Percentiles rank a stretch among this genome's conserved stretches.
Conservation (phyloP, 2,888 invertebrate genomes). For the Eristalis tenax region DNA sequence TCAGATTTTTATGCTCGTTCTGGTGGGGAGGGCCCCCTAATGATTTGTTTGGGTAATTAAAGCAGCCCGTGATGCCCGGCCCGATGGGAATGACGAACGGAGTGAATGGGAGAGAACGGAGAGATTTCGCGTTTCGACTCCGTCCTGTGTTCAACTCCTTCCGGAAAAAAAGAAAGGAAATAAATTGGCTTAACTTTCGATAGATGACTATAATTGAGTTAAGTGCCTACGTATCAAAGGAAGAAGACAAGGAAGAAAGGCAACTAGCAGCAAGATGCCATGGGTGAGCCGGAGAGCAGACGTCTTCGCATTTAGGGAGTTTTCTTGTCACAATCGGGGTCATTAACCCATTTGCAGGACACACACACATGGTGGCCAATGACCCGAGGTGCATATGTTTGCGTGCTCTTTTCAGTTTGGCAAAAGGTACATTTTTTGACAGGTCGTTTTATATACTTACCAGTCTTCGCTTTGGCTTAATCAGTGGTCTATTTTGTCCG, state of each 20-base stretch:
- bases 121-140: slow-evolving; percentile 30
- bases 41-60: slow-evolving; percentile 71
- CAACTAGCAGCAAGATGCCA: no score
- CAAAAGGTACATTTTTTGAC: slow-evolving; percentile 10
- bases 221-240: slow-evolving; percentile 30
- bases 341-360: slow-evolving; percentile 2
- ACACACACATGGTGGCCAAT: slow-evolving; percentile 13
- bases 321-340: slow-evolving; percentile 44
- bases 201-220: slow-evolving; percentile 56
- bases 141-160: slow-evolving; percentile 3
- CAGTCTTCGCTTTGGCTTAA: slow-evolving; percentile 99
- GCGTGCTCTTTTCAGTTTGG: slow-evolving; percentile 6
- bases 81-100: slow-evolving; percentile 21
- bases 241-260: not conserved
- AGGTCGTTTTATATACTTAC: slow-evolving; percentile 86
- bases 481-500: slow-evolving; percentile 98
- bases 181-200: slow-evolving; percentile 43
- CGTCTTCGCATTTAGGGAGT: slow-evolving; percentile 17
- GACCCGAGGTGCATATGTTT: slow-evolving; percentile 7
- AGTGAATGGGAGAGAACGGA: not conserved
- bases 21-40: slow-evolving; percentile 15
- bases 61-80: slow-evolving; percentile 27
- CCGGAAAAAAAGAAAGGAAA: not conserved
- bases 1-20: slow-evolving; percentile 24
- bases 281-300: no score